phyloP scores from a whole-genome alignment of 2,113 vertebrate genomes.

The Cottus gobio region DNA sequence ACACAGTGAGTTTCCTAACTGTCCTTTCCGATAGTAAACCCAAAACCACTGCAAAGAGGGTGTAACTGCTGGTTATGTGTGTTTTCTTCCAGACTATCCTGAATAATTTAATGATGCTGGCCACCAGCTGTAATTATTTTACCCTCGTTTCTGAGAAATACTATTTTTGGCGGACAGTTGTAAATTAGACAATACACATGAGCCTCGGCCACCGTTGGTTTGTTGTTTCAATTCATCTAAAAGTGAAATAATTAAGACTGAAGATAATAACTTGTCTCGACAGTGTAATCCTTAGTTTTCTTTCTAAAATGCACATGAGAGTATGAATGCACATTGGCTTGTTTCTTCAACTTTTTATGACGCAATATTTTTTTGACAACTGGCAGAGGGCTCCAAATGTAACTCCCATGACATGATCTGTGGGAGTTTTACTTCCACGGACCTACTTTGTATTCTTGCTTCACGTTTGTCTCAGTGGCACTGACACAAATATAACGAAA shows the following conservation, averaged over 20 bases:
- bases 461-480: neutral
- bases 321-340: too few relatives aligned
- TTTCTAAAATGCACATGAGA: neutral
- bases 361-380: neutral
- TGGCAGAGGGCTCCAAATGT: neutral
- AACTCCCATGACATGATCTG: neutral
- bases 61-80: neutral
- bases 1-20: neutral
- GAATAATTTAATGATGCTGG: slow-evolving; percentile 12
- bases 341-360: neutral
- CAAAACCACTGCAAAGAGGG: neutral
- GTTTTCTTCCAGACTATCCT: neutral
- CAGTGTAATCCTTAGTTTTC: neutral
- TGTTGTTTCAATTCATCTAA: neutral
- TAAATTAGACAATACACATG: slow-evolving; percentile 27
- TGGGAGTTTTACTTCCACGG: neutral
- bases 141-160: neutral
- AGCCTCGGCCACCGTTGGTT: neutral
- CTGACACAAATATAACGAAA: slow-evolving; percentile 1
- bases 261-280: neutral
- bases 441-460: neutral
- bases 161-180: neutral
- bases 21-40: neutral
- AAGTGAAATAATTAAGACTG: neutral
- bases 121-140: slow-evolving; percentile 11